phyloP scores from a whole-genome alignment of 2,113 vertebrate species.

The Phylloscopus trochiloides region DNA sequence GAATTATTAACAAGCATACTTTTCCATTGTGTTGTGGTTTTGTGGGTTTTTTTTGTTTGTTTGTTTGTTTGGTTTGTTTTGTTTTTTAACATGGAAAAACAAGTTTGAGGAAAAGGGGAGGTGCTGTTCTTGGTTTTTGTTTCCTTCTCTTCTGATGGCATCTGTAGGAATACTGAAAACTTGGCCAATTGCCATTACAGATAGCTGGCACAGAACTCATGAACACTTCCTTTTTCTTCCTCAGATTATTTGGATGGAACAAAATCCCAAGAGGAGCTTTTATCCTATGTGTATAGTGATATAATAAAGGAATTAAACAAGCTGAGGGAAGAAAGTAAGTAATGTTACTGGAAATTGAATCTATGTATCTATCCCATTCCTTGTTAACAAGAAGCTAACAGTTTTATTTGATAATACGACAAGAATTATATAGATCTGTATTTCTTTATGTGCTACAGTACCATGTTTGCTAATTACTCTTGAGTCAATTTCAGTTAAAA shows the following conservation, averaged over 20 bases:
- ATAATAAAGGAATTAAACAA: slow-evolving; percentile 74
- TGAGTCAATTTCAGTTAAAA: not conserved
- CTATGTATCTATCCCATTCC: not conserved
- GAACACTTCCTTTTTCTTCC: not conserved
- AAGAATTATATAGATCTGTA: not conserved
- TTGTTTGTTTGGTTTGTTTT: too few relatives aligned
- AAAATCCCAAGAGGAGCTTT: slow-evolving; percentile 79
- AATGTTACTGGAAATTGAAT: not conserved
- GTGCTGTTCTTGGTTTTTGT: not conserved
- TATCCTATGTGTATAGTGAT: slow-evolving; percentile 76
- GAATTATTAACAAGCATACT: not conserved
- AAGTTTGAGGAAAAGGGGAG: not conserved
- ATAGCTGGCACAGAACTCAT: not conserved
- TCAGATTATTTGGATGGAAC: slow-evolving; percentile 89
- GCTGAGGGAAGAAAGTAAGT: slow-evolving; percentile 63
- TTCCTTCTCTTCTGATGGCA: not conserved
- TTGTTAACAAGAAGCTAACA: not conserved
- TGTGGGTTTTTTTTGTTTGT: too few relatives aligned
- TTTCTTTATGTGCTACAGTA: not conserved
- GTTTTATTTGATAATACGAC: not conserved
- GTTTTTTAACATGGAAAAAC: not conserved
- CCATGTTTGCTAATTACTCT: not conserved
- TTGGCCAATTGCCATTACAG: not conserved
- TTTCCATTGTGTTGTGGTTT: not conserved
- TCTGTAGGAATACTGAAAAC: not conserved